Evolutionary conservation across 92 coral and sea anemone species (phyloP).

Genomic region (Plumapathes pennacea): DNA sequence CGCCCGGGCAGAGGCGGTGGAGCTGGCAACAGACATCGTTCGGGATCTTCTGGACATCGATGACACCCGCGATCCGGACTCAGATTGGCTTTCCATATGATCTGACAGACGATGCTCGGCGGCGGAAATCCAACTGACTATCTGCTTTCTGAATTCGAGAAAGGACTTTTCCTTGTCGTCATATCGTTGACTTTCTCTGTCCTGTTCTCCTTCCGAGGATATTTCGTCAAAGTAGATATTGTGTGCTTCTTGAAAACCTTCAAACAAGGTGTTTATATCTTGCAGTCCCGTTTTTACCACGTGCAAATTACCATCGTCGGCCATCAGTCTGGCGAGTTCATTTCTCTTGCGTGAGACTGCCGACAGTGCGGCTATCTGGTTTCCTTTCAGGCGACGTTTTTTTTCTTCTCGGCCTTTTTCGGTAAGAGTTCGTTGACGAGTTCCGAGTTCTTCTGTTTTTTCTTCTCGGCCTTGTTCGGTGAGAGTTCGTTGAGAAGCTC

Average conservation of each 20-base stretch:
- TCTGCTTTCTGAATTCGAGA: constrained; percentile 26
- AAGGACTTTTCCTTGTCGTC: constrained; percentile 24
- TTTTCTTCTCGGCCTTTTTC: constrained; percentile 16
- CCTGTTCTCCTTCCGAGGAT: constrained; percentile 25
- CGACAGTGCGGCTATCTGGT: constrained; percentile 27
- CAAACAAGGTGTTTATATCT: constrained; percentile 17
- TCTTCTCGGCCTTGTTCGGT: too few species aligned
- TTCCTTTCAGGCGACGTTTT: constrained; percentile 35
- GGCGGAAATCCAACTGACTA: constrained; percentile 20
- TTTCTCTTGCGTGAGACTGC: constrained; percentile 52
- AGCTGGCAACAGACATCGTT: background rate
- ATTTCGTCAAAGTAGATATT: constrained; percentile 13
- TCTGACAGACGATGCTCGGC: constrained; percentile 27
- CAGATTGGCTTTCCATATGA: too few species aligned
- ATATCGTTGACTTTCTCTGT: constrained; percentile 38
- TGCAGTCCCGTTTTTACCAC: constrained; percentile 39
- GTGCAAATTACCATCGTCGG: constrained; percentile 18
- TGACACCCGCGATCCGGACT: too few species aligned
- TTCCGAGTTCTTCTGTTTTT: too few species aligned
- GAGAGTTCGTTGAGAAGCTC: too few species aligned
- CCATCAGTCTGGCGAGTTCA: constrained; percentile 25
- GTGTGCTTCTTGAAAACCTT: constrained; percentile 21
- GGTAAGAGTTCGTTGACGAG: constrained; percentile 2
- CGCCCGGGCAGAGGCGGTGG: background rate
- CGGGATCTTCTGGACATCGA: too few species aligned